Conservation (phyloP, 1,140 invertebrate genomes). For the Helicoverpa zea region DNA sequence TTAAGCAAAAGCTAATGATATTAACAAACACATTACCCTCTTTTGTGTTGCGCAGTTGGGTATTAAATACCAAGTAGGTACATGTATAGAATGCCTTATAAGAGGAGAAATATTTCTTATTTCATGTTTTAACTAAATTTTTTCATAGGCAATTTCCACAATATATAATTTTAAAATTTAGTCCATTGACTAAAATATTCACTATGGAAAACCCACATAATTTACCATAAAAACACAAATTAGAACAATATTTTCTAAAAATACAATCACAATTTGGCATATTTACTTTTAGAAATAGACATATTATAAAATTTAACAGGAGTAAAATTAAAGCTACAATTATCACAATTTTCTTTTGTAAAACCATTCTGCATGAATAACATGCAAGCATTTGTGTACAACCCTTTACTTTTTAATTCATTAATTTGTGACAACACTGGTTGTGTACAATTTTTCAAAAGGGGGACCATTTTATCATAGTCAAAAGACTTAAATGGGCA, state of each 20-base stretch:
- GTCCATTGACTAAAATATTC: too few relatives aligned
- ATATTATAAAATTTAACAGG: conserved; percentile 71
- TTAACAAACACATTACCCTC: too few relatives aligned
- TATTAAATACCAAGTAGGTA: too few relatives aligned
- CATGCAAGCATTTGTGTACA: conserved; percentile 72
- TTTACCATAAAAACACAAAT: background rate
- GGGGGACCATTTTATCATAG: conserved; percentile 76
- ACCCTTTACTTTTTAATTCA: conserved; percentile 60
- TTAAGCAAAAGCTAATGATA: background rate
- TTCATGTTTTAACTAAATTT: too few relatives aligned
- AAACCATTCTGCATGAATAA: conserved; percentile 60
- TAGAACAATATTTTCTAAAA: background rate
- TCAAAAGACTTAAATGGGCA: conserved; percentile 89
- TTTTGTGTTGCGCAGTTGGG: too few relatives aligned
- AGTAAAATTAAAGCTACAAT: conserved; percentile 70
- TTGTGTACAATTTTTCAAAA: conserved; percentile 65
- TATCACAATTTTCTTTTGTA: conserved; percentile 62
- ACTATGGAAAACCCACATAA: too few relatives aligned
- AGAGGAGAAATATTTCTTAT: too few relatives aligned
- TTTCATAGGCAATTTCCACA: too few relatives aligned
- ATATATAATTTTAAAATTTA: too few relatives aligned
- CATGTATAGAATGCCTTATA: too few relatives aligned
- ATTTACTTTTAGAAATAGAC: conserved; percentile 21
- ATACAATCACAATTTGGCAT: conserved; percentile 12
- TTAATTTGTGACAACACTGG: conserved; percentile 66